Evolutionary conservation across 2,888 invertebrate species (phyloP).

Genomic region (Caenorhabditis zanzibari): DNA sequence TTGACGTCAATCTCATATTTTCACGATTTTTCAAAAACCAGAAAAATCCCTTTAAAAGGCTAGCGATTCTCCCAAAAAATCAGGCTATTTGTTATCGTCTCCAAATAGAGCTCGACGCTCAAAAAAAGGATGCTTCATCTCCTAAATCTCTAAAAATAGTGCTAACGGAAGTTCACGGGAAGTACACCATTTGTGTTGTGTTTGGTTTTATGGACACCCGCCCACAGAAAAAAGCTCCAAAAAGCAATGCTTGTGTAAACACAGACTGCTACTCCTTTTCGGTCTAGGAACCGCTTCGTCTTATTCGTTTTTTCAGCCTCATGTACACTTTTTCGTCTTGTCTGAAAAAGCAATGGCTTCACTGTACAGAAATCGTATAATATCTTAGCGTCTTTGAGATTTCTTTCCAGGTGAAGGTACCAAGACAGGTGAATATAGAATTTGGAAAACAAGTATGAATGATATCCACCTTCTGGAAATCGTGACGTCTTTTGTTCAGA

Average conservation of each 20-base stretch:
- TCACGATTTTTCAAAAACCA: background rate
- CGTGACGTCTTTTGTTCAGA: background rate
- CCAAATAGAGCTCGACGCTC: background rate
- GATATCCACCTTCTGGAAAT: background rate
- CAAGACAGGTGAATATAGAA: background rate
- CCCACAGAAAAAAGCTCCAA: slow-evolving; percentile 37
- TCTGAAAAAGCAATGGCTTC: slow-evolving; percentile 14
- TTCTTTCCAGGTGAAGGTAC: background rate
- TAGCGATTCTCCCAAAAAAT: background rate
- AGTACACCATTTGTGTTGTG: slow-evolving; percentile 45
- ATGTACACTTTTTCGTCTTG: slow-evolving; percentile 20
- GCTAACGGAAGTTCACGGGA: slow-evolving; percentile 33
- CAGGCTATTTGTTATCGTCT: slow-evolving; percentile 22
- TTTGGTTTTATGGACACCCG: slow-evolving; percentile 25
- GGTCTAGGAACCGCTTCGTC: slow-evolving; percentile 24
- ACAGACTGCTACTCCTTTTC: slow-evolving; percentile 35
- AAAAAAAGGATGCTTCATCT: slow-evolving; percentile 4
- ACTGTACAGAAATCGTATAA: slow-evolving; percentile 2
- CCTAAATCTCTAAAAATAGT: slow-evolving; percentile 33
- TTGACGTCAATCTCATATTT: slow-evolving; percentile 28
- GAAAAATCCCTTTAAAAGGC: slow-evolving; percentile 9
- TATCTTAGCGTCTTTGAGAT: background rate
- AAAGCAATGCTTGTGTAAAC: slow-evolving; percentile 51
- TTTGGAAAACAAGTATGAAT: background rate
- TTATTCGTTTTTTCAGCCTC: slow-evolving; percentile 11